phyloP scores from a whole-genome alignment of 2,113 vertebrate genomes.

The Tetrao urogallus region DNA sequence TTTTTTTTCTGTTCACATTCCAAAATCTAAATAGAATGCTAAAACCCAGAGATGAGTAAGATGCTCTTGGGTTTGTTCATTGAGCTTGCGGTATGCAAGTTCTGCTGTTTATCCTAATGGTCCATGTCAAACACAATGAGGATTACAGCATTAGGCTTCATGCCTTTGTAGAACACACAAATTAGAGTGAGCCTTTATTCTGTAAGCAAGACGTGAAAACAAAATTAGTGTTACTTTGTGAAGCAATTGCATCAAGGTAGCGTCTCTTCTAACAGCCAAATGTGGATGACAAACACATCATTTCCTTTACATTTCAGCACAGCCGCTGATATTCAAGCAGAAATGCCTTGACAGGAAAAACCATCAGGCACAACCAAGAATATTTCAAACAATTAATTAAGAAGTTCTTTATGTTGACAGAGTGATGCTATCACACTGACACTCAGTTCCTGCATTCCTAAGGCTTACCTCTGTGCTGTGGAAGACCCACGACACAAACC shows the following conservation, averaged over 20 bases:
- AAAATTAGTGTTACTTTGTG: conserved; percentile 10
- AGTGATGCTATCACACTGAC: not conserved
- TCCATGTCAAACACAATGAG: not conserved
- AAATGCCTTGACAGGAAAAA: not conserved
- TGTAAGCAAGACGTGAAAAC: conserved; percentile 26
- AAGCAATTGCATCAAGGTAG: not conserved
- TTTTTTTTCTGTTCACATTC: conserved; percentile 1
- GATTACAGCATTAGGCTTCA: not conserved
- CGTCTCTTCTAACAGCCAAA: not conserved
- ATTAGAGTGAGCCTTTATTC: conserved; percentile 5
- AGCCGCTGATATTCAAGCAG: not conserved
- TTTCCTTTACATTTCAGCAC: not conserved
- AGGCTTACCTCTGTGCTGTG: not conserved
- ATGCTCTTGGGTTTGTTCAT: conserved; percentile 13
- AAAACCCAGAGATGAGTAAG: not conserved
- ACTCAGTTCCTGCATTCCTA: not conserved
- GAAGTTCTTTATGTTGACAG: not conserved
- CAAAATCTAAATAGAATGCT: conserved; percentile 1
- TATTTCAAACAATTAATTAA: not conserved
- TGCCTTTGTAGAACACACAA: not conserved
- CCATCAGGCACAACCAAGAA: not conserved
- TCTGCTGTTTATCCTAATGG: conserved; percentile 38
- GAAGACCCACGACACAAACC: not conserved
- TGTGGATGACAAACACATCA: not conserved
- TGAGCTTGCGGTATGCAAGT: not conserved